Conservation (phyloP, 1,140 invertebrate species). For the Apis dorsata region DNA sequence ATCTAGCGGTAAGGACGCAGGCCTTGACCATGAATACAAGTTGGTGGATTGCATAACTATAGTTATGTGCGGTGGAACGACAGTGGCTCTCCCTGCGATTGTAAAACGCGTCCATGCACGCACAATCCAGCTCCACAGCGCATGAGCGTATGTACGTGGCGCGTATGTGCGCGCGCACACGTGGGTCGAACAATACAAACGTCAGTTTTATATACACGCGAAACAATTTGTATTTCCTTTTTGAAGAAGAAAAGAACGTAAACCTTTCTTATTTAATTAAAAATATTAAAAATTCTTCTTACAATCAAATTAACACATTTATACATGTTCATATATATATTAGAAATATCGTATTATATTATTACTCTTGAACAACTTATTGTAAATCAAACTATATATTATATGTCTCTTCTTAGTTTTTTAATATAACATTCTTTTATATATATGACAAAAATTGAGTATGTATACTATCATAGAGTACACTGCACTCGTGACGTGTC, state of each 20-base stretch:
- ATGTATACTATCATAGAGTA: constrained; percentile 25
- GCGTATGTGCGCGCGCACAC: constrained; percentile 42
- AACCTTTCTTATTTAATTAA: too few species aligned
- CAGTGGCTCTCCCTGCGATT: constrained; percentile 32
- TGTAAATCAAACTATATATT: too few species aligned
- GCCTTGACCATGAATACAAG: constrained; percentile 76
- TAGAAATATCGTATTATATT: too few species aligned
- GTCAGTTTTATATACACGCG: constrained; percentile 1
- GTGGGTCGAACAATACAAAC: constrained; percentile 51
- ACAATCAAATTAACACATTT: too few species aligned
- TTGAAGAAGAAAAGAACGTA: background rate
- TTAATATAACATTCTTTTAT: too few species aligned
- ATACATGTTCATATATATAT: too few species aligned
- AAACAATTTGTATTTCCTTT: background rate
- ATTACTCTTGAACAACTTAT: too few species aligned
- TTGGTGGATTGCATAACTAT: constrained; percentile 76
- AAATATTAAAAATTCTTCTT: too few species aligned
- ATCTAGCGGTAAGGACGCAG: constrained; percentile 58
- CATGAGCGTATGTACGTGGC: constrained; percentile 5
- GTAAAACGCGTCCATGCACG: constrained; percentile 30
- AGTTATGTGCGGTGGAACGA: constrained; percentile 66
- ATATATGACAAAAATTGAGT: constrained; percentile 13
- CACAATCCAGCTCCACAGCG: background rate
- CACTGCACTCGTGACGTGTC: constrained; percentile 58
- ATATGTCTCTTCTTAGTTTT: too few species aligned